A percentile compares a stretch with the other conserved stretches of the same genome.
Evolutionary conservation across 2,113 vertebrate species (phyloP).

Genomic region (Mormoops blainvillei): DNA sequence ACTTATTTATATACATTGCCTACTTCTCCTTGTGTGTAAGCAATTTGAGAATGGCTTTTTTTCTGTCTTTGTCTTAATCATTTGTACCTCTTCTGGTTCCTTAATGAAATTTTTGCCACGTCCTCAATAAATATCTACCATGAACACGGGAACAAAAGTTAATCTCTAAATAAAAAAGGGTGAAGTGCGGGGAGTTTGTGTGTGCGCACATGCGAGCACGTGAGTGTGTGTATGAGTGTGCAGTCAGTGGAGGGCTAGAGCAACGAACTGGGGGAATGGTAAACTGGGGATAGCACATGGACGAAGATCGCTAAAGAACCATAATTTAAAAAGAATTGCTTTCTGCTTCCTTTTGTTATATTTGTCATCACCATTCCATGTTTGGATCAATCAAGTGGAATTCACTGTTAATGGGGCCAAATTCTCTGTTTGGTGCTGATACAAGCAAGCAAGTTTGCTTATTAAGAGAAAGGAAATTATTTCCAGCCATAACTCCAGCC

Average conservation of each 20-base stretch:
- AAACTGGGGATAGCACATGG: too few relatives aligned
- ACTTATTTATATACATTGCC: fast-evolving
- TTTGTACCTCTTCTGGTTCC: neutral
- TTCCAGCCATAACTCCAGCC: neutral
- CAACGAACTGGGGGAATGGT: neutral
- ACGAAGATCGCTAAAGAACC: neutral
- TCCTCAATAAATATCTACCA: neutral
- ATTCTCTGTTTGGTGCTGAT: neutral
- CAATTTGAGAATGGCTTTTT: neutral
- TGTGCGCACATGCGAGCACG: neutral
- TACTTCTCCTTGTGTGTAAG: neutral
- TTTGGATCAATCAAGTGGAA: neutral
- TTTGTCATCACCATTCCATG: neutral
- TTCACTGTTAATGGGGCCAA: neutral
- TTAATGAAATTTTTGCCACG: neutral
- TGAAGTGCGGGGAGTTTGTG: neutral
- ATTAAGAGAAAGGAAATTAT: neutral
- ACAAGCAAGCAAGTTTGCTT: neutral
- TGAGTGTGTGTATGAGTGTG: neutral
- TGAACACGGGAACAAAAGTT: neutral
- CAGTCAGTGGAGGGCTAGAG: neutral
- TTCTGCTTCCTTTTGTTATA: neutral
- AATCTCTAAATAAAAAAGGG: neutral
- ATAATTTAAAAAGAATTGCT: neutral
- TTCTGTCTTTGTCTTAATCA: neutral